phyloP scores from a whole-genome alignment of 2,888 invertebrate genomes.

The Ormyrus thymus region DNA sequence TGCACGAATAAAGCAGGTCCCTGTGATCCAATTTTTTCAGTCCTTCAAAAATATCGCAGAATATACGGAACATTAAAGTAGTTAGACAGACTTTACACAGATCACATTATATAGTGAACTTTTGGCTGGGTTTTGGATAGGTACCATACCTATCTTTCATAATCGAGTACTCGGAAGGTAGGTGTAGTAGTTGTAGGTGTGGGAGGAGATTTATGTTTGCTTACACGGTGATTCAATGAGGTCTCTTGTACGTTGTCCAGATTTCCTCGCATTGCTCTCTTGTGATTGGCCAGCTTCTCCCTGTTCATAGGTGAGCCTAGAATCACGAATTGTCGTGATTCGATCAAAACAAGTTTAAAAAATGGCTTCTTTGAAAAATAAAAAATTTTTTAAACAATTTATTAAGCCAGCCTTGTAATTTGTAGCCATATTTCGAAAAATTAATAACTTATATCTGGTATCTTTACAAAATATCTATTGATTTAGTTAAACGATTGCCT shows the following conservation, averaged over 20 bases:
- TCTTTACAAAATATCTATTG: conserved; percentile 1
- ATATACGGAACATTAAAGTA: conserved; percentile 34
- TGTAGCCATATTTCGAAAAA: neutral
- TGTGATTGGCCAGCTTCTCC: conserved; percentile 87
- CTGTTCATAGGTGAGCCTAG: conserved; percentile 88
- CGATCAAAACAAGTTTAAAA: conserved; percentile 45
- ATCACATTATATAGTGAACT: conserved; percentile 43
- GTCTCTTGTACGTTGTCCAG: conserved; percentile 86
- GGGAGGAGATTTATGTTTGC: conserved; percentile 73
- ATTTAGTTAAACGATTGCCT: neutral
- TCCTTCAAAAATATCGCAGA: conserved; percentile 40
- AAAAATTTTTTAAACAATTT: conserved; percentile 7
- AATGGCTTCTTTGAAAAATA: conserved; percentile 4
- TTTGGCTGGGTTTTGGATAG: conserved; percentile 53
- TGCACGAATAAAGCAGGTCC: conserved; percentile 26
- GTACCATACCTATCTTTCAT: conserved; percentile 70
- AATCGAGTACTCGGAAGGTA: conserved; percentile 72
- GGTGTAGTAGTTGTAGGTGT: conserved; percentile 71
- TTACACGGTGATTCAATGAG: conserved; percentile 85
- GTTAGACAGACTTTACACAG: conserved; percentile 45
- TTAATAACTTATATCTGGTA: neutral
- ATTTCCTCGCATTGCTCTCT: conserved; percentile 79
- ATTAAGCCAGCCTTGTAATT: neutral
- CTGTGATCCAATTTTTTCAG: conserved; percentile 26
- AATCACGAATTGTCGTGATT: conserved; percentile 64